Percentiles rank a stretch among this genome's conserved stretches.
These are phyloP conservation scores for Helobdella robusta DNA, from an alignment of 2,888 invertebrate genomes.

Conservation along the genomic window DNA sequence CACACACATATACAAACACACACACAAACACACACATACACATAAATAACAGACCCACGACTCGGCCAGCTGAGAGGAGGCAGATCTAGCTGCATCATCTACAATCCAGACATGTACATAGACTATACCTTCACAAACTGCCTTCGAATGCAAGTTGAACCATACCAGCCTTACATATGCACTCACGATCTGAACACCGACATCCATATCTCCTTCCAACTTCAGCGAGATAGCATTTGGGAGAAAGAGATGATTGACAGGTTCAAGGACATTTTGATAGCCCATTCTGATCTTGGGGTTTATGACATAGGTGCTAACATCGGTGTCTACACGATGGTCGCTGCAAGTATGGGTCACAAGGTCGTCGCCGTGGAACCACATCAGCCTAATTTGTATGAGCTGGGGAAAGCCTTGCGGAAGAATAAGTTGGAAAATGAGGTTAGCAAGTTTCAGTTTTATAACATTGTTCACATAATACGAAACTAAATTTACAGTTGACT, in stretches of 20 bases:
- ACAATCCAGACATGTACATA: not conserved
- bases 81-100: not conserved
- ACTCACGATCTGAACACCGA: conserved; percentile 16
- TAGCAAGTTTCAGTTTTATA: not conserved
- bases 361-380: conserved; percentile 35
- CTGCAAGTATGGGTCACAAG: conserved; percentile 32
- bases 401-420: conserved; percentile 31
- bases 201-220: conserved; percentile 4
- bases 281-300: conserved; percentile 28
- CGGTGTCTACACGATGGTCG: conserved; percentile 33
- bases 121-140: not conserved
- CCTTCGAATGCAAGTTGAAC: not conserved
- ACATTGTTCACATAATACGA: too few relatives aligned
- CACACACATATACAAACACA: too few relatives aligned
- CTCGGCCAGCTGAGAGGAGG: conserved; percentile 9
- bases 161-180: conserved; percentile 9
- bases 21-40: too few relatives aligned
- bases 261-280: conserved; percentile 1
- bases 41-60: conserved; percentile 12
- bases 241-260: conserved; percentile 3
- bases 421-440: conserved; percentile 27
- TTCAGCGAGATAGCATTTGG: conserved; percentile 13
- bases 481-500: too few relatives aligned
- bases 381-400: conserved; percentile 27
- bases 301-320: conserved; percentile 35